A percentile compares a stretch with the other conserved stretches of the same genome.
These are phyloP conservation scores for Xylophagus ater DNA, from an alignment of 2,888 invertebrate genomes.

Conservation along the genomic window DNA sequence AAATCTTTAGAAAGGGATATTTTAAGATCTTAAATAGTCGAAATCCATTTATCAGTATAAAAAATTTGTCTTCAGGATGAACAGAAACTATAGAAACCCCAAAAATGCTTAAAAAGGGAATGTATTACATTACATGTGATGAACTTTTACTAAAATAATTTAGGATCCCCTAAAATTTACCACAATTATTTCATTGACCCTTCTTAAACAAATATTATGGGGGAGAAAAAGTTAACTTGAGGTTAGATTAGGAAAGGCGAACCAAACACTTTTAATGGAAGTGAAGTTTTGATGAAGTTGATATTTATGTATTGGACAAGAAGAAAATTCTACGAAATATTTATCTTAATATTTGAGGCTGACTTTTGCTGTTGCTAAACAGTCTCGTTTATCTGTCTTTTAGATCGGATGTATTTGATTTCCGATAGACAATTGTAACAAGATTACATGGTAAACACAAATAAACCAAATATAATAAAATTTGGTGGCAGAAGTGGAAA, in stretches of 20 bases:
- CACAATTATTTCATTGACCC: slow-evolving; percentile 1
- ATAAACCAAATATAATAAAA: too few species aligned
- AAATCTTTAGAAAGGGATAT: neutral
- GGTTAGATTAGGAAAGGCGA: neutral
- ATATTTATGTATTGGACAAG: neutral
- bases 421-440: too few species aligned
- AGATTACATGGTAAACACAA: too few species aligned
- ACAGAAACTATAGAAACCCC: neutral
- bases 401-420: too few species aligned
- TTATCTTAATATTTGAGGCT: neutral
- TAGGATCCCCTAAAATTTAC: neutral
- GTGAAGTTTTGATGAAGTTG: too few species aligned
- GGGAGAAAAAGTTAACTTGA: neutral
- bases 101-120: neutral
- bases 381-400: too few species aligned
- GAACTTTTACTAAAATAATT: neutral
- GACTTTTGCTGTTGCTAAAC: too few species aligned
- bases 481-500: too few species aligned
- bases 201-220: neutral
- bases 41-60: too few species aligned
- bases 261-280: neutral
- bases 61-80: too few species aligned
- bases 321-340: neutral
- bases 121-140: neutral
- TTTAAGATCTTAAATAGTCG: neutral